These are phyloP conservation scores for Chitala chitala DNA, from an alignment of 2,113 vertebrate species.

Conservation along the genomic window DNA sequence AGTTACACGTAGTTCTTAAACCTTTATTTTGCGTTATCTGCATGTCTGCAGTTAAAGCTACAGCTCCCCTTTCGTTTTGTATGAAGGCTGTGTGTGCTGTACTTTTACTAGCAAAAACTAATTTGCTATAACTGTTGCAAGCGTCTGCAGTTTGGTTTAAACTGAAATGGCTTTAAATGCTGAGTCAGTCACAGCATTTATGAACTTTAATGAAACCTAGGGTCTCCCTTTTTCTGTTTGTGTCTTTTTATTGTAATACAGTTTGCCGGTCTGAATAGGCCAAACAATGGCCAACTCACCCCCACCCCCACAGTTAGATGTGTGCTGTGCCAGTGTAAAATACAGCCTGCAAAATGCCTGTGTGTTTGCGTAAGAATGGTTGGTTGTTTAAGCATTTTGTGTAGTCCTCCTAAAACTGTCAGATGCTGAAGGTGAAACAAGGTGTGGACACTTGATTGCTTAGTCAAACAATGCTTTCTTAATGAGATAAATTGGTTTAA, in stretches of 20 bases:
- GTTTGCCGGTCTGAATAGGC: conserved; percentile 11
- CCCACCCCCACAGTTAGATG: background rate
- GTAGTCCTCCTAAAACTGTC: background rate
- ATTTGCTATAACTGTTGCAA: conserved; percentile 28
- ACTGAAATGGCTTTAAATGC: conserved; percentile 56
- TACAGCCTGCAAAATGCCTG: background rate
- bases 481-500: no score
- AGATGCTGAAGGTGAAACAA: background rate
- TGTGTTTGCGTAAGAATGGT: background rate
- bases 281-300: conserved; percentile 8
- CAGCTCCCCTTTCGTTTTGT: conserved; percentile 23
- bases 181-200: conserved; percentile 50
- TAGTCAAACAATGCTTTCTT: no score
- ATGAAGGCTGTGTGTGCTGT: no score
- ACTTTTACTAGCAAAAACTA: no score
- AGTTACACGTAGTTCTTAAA: no score
- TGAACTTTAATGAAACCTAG: conserved; percentile 53
- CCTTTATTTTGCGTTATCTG: background rate
- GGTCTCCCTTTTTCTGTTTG: conserved; percentile 55
- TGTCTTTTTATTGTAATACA: conserved; percentile 51
- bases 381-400: background rate
- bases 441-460: no score
- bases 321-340: background rate
- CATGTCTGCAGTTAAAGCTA: background rate
- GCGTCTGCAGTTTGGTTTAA: conserved; percentile 60